Base-by-base conservation (phyloP, 2,888 invertebrate genomes). In the Lottia scabra region DNA sequence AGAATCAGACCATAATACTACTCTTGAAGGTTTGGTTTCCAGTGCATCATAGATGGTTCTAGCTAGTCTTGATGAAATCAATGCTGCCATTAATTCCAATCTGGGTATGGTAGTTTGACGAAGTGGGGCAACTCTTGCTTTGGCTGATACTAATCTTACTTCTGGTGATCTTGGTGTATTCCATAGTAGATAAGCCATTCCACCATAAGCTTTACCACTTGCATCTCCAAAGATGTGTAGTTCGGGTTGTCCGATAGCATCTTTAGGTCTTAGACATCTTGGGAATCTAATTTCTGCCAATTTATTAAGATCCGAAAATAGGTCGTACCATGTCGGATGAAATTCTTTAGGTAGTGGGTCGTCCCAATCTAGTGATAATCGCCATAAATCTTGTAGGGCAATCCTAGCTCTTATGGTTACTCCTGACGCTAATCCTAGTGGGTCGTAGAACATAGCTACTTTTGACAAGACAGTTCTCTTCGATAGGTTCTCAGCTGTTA, bases 111-210 rank as follows among this genome's bases (percentile, higher is more conserved):
- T 73, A n/a, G 56, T 56, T 65, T 73, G 65, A 12, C 43, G 56
- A 27, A 69, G 69, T 5, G 73, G 73, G 6, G 73, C 73, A n/a
- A 73, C 73, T 44, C 69, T 27, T 26, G 62, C 56, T 62, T 73
- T 73, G 16, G 73, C 65, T 0, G 65, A 38, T 13, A 72, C 48
- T 13, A 72, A n/a, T n/a, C 64, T 19, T 19, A 65, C 65, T 15
- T 23, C n/a, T 45, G 46, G 26, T n/a, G 23, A 15, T 16, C 27
- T 56, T 15, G 19, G 16, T 16, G 67, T 56, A 19, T 16, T 23
- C 64, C 68, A 68, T 26, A 63, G 15, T 48, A 69, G n/a, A 46
- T 72, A 72, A 13, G 69, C 72, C 13, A 48, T 48, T 62, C 62
- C 38, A 15, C 43, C 23, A 68, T 69, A 73, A 12, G 73, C 65